Evolutionary conservation across 92 coral and sea anemone species (phyloP), one percentile per base, ranked within the genome.

Genomic region (Pocillopora meandrina): DNA sequence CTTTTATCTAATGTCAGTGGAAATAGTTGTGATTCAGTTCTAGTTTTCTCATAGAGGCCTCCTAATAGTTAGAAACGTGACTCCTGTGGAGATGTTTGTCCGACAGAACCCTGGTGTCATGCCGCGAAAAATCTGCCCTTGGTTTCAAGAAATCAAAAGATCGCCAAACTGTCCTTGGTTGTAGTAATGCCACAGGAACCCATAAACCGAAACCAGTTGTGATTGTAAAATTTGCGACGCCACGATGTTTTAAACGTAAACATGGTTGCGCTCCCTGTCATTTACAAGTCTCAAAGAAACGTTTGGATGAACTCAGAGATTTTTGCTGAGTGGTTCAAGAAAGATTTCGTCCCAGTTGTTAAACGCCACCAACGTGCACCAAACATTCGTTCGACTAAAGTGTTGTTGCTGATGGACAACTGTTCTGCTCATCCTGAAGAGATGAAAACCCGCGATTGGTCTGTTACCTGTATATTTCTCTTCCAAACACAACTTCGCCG

Each of bases 401-500:
- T 85, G 57, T 77, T 88, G 56, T 74, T 88, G 63, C 84, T 88
- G 76, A 64, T 88, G 62, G 91, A 88, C 79, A 83, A 88, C 62
- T 88, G 88, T 33, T 56, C 91, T 76, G 91, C 88, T 33, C 88
- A 88, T 88, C 88, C 84, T 18, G 84, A 88, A 11, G 88, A 83
- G 61, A 75, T 83, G 85, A 77, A 67, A 67, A 77, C 75, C 85
- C 14, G 75, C n/a, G 86, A 80, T n/a, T 80, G 89, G 89, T 76
- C 77, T 64, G 62, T 88, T 12, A 84, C 82, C 12, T 73, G 77
- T 65, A 71, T 84, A 72, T 88, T 88, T 84, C 85, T 87, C 88
- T 84, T 59, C 87, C 86, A 80, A 87, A 87, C 90, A 81, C 90
- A 17, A 86, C 89, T 56, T 76, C 77, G 20, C 31, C 42, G 75